Conservation (phyloP, 1,140 invertebrate genomes). For the Pectinophora gossypiella region DNA sequence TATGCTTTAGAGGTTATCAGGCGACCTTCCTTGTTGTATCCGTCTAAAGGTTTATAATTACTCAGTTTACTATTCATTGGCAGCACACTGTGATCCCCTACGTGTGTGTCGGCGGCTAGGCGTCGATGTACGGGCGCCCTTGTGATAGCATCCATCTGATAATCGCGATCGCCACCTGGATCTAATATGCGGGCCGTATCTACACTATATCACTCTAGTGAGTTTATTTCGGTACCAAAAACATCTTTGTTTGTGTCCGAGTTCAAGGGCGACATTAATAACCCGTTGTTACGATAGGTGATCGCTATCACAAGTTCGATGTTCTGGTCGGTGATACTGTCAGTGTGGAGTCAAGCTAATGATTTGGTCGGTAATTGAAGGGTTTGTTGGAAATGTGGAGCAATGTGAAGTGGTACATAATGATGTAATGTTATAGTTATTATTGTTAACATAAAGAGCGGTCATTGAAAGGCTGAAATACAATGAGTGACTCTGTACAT, state of each 20-base stretch:
- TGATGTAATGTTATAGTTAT: no score
- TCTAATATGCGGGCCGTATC: slow-evolving; percentile 42
- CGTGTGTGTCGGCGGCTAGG: slow-evolving; percentile 17
- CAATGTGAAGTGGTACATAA: no score
- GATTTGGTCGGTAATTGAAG: no score
- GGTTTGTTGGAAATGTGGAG: no score
- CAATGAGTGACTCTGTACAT: no score
- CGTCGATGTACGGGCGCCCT: slow-evolving; percentile 40
- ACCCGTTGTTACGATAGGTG: not conserved
- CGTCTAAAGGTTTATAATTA: not conserved
- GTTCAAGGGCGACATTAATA: slow-evolving; percentile 2
- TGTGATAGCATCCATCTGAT: slow-evolving; percentile 46
- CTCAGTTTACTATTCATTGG: no score
- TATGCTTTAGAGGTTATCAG: slow-evolving; percentile 1
- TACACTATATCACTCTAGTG: not conserved
- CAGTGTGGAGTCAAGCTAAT: no score
- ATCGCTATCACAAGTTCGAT: not conserved
- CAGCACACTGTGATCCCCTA: slow-evolving; percentile 14
- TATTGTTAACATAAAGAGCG: no score
- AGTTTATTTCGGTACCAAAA: not conserved
- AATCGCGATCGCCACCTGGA: slow-evolving; percentile 62
- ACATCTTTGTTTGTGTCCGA: not conserved
- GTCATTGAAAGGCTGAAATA: no score
- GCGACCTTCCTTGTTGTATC: not conserved
- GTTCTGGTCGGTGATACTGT: no score